Conservation (phyloP, 1,140 invertebrate genomes). For the Pinna nobilis region DNA sequence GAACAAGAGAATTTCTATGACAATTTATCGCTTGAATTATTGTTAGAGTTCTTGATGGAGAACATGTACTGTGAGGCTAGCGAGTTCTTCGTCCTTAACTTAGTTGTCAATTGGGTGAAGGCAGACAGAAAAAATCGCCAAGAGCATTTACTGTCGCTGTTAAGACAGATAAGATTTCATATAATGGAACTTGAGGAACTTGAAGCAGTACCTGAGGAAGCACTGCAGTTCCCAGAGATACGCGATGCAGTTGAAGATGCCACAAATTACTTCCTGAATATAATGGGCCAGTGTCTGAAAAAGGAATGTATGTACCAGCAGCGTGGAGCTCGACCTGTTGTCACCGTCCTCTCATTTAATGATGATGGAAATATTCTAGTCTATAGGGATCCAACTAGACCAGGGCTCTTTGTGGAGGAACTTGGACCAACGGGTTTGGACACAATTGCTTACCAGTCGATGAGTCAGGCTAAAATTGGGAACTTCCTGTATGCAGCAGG, state of each 20-base stretch:
- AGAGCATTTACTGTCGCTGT: constrained; percentile 57
- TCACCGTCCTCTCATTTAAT: constrained; percentile 61
- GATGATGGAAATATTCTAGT: constrained; percentile 49
- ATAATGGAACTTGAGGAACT: constrained; percentile 67
- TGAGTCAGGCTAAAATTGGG: constrained; percentile 76
- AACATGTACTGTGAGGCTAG: constrained; percentile 63
- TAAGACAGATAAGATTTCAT: constrained; percentile 66
- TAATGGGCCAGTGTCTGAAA: constrained; percentile 64
- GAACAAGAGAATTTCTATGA: constrained; percentile 81
- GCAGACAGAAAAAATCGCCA: constrained; percentile 54
- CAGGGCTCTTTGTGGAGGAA: constrained; percentile 72
- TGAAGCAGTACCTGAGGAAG: constrained; percentile 54
- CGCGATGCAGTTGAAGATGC: constrained; percentile 66
- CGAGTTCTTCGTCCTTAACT: constrained; percentile 60
- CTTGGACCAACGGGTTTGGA: constrained; percentile 80
- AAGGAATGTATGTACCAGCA: constrained; percentile 54
- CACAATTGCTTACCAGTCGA: constrained; percentile 78
- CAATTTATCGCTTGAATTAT: constrained; percentile 81
- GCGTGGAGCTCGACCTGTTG: constrained; percentile 61
- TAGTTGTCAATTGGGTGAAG: constrained; percentile 66
- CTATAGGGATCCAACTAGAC: constrained; percentile 49
- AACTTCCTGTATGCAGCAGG: constrained; percentile 85
- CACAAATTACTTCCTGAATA: constrained; percentile 61
- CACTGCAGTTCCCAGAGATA: constrained; percentile 60
- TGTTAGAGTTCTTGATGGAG: constrained; percentile 79